A percentile compares a stretch with the other conserved stretches of the same genome.
Conservation (phyloP, 2,888 invertebrate species). For the Mythimna loreyi region DNA sequence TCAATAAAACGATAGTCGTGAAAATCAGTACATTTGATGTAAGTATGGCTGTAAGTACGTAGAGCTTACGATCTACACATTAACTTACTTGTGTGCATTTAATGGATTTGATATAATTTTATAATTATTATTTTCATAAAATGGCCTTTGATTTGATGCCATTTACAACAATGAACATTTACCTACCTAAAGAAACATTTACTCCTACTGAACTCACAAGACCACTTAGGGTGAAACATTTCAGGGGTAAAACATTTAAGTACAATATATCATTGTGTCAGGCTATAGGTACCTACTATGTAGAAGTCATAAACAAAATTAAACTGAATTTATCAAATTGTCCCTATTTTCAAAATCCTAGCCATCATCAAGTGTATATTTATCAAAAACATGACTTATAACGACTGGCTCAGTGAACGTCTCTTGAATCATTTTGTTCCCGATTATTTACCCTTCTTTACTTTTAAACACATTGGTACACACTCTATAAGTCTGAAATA, state of each 20-base stretch:
- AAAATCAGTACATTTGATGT: constrained; percentile 50
- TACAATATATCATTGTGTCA: constrained; percentile 31
- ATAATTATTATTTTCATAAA: constrained; percentile 21
- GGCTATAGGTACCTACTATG: not conserved
- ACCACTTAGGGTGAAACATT: constrained; percentile 22
- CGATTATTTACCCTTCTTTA: constrained; percentile 57
- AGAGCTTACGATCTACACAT: constrained; percentile 53
- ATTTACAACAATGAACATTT: constrained; percentile 43
- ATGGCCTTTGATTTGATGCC: constrained; percentile 36
- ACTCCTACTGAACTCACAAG: constrained; percentile 39
- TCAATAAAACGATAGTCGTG: constrained; percentile 33
- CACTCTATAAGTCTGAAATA: constrained; percentile 57
- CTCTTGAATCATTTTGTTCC: constrained; percentile 49
- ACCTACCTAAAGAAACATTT: constrained; percentile 31
- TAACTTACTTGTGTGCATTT: constrained; percentile 46
- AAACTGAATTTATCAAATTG: constrained; percentile 16
- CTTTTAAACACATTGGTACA: constrained; percentile 40
- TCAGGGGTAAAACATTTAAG: constrained; percentile 28
- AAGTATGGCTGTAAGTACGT: constrained; percentile 56
- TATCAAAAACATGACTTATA: constrained; percentile 53
- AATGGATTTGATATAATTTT: constrained; percentile 18
- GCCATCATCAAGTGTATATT: constrained; percentile 46
- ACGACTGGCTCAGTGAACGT: constrained; percentile 39
- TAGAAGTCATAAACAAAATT: constrained; percentile 9
- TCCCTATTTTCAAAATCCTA: constrained; percentile 11